A percentile compares a stretch with the other conserved stretches of the same genome.
Conservation (phyloP, 1,140 invertebrate genomes). For the Orius insidiosus region DNA sequence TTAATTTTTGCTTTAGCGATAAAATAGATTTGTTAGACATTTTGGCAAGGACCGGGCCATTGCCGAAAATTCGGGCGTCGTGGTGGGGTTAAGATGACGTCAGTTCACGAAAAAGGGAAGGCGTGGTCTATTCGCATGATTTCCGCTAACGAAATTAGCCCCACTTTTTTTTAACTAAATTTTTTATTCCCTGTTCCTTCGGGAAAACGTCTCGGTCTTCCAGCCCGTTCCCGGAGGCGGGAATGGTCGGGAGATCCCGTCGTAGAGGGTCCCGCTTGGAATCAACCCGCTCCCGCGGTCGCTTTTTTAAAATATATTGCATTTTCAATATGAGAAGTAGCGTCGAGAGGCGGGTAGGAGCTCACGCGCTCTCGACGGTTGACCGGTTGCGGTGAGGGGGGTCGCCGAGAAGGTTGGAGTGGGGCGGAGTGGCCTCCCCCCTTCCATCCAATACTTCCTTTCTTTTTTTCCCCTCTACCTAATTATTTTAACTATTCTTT, state of each 20-base stretch:
- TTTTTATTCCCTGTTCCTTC: neutral
- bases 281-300: neutral
- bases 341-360: slow-evolving; percentile 6
- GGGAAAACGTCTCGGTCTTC: neutral
- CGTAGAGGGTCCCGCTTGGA: neutral
- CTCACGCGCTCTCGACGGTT: neutral
- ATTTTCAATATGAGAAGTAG: slow-evolving; percentile 14
- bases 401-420: too few species aligned
- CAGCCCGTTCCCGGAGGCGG: neutral
- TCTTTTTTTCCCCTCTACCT: too few species aligned
- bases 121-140: neutral
- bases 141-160: neutral
- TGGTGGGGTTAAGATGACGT: neutral
- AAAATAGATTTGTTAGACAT: neutral
- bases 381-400: too few species aligned
- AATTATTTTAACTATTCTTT: too few species aligned
- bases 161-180: neutral
- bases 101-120: neutral
- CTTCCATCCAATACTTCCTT: too few species aligned
- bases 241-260: neutral
- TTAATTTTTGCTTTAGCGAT: neutral
- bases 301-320: slow-evolving; percentile 15
- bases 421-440: too few species aligned
- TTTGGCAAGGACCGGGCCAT: slow-evolving; percentile 7
- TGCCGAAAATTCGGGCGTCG: slow-evolving; percentile 4